Evolutionary conservation across 2,888 invertebrate genomes (phyloP).

Genomic region (Ellobium chinense): DNA sequence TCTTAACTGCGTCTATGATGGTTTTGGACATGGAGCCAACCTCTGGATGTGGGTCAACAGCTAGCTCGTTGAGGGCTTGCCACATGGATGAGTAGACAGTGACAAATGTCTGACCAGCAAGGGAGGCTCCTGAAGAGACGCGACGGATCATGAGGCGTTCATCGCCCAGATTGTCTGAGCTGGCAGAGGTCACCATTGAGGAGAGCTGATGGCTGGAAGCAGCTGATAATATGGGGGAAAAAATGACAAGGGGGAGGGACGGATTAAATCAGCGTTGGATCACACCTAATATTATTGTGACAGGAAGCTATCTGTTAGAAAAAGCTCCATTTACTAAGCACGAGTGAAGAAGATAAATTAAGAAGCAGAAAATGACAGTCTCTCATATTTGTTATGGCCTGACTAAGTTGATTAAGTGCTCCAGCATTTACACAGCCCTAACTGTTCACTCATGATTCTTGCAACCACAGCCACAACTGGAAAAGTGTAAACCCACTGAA

Average conservation of each 20-base stretch:
- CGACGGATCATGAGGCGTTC: conserved; percentile 54
- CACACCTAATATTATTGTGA: too few species aligned
- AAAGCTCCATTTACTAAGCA: not conserved
- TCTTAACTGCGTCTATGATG: conserved; percentile 87
- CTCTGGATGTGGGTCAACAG: conserved; percentile 92
- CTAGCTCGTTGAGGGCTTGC: conserved; percentile 88
- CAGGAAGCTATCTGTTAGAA: not conserved
- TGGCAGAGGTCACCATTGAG: conserved; percentile 26
- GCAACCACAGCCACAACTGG: too few species aligned
- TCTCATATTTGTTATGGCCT: too few species aligned
- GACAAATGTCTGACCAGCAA: conserved; percentile 57
- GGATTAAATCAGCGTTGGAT: too few species aligned
- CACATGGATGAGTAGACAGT: conserved; percentile 92
- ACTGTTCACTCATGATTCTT: too few species aligned
- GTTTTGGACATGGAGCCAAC: conserved; percentile 88
- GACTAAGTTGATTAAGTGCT: too few species aligned
- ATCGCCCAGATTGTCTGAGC: conserved; percentile 35
- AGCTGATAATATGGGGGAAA: not conserved
- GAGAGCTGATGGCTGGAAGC: conserved; percentile 39
- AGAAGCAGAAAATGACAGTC: not conserved
- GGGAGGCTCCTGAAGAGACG: conserved; percentile 62
- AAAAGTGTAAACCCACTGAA: too few species aligned
- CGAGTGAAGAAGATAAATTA: not conserved
- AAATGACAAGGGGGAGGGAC: not conserved
- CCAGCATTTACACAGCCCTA: too few species aligned